Evolutionary conservation across 30 jellyfish, hydroid and myxozoan species (phyloP), one percentile per base, ranked within the genome.

Genomic region (Clytia hemisphaerica): DNA sequence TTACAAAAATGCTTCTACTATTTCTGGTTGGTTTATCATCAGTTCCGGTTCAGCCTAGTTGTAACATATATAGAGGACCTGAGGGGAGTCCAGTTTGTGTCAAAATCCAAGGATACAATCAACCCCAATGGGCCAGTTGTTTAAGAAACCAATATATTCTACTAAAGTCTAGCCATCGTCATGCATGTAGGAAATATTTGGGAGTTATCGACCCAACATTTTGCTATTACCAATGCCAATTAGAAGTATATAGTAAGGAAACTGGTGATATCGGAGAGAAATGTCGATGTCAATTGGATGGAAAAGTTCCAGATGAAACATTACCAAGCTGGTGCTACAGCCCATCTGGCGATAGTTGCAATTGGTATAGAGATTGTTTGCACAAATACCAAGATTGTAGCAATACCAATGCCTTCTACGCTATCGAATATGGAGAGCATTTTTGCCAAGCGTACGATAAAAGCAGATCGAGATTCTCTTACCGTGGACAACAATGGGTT

Each of bases 311-410:
- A 4, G 60, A 9, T 46, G 60, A 46, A 46, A 9, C 3, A 4
- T 21, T 64, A 3, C 77, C 77, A 36, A 7, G 42, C 5, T 64
- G 77, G 77, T 64, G 77, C 33, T 64, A 64, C 67, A 64, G 67
- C 34, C 77, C 77, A 15, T 37, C 67, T n/a, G 77, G 77, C 6
- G 69, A 22, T 38, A 33, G 63, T 2, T 64, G 77, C 28, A 33
- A 35, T 30, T 64, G 77, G 77, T 64, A 64, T 30, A 34, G 16
- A 6, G 70, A 38, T 3, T 64, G 77, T 37, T 62, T 64, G 21
- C 63, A 64, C 38, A 37, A 5, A 21, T 31, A 16, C 16, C 35
- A 64, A 37, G 63, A 61, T 9, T 64, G 77, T 38, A 10, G 28
- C 21, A 38, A 37, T 24, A 35, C 28, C 30, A 12, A 61, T 1